Base-by-base conservation (phyloP, 2,113 vertebrate genomes). In the Anser cygnoides region DNA sequence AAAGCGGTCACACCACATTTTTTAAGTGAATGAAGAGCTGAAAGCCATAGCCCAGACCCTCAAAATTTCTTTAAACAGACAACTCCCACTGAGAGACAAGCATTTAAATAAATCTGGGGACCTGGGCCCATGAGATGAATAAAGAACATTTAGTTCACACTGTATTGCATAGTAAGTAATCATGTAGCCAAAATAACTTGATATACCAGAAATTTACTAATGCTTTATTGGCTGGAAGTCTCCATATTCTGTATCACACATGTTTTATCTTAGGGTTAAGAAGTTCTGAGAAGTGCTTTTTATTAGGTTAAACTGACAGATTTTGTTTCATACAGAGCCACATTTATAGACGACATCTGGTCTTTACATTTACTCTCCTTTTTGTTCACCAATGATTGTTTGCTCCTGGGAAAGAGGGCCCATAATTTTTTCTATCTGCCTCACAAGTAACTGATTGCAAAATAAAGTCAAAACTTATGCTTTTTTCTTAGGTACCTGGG, bases 271-370 rank as follows among this genome's bases (percentile, higher is more conserved):
- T 71, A 91, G 59, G 23, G 58, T 79, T 96, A 91, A 94, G 85
- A 94, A 95, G 95, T 84, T 92, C 62, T 82, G 65, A 94, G 82
- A 81, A 96, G 49, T 91, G 73, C 17, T 95, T 92, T 97, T 97
- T 91, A 79, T 96, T 91, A 87, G 73, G 49, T 86, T 92, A 91
- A 94, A 90, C 70, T 70, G 70, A 73, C 66, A 92, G 49, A 83
- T 91, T 93, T 94, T 70, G 93, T 94, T 93, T 94, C 66, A 77
- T 95, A 75, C 74, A 91, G 80, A 91, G 35, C 49, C 54, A 85
- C 54, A 13, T 92, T 93, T 96, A 96, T 87, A 80, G 58, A 85
- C 35, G 88, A 88, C 92, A 94, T 96, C 91, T 96, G 95, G 37
- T 76, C 77, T 82, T 87, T 90, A 78, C 79, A 68, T 89, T 94